A percentile compares a stretch with the other conserved stretches of the same genome.
Evolutionary conservation across 2,797 vertebrate genomes (phyloP).

Genomic region (Pampus argenteus): DNA sequence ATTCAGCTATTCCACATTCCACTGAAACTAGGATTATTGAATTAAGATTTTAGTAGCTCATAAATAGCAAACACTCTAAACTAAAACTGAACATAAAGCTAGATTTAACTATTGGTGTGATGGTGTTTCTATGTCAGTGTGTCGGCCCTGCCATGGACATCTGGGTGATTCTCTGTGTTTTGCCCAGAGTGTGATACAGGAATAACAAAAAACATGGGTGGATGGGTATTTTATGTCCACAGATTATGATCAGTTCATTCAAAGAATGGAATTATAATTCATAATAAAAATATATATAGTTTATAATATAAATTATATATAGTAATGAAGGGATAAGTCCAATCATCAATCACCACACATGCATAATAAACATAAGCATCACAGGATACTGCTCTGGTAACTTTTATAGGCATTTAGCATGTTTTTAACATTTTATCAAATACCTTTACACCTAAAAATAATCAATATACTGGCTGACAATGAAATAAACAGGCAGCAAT

Average conservation of each 20-base stretch:
- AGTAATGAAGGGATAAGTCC: no score
- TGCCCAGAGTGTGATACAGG: not conserved
- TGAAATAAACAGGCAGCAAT: not conserved
- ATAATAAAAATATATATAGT: no score
- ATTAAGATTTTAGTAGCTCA: not conserved
- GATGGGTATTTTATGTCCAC: not conserved
- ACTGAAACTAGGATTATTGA: not conserved
- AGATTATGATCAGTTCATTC: not conserved
- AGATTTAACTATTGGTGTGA: not conserved
- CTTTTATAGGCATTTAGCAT: not conserved
- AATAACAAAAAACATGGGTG: not conserved
- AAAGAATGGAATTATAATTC: not conserved
- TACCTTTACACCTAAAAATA: not conserved
- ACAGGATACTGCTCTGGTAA: not conserved
- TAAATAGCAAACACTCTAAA: not conserved
- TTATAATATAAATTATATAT: no score
- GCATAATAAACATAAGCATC: no score
- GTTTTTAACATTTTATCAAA: not conserved
- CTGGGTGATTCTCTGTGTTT: not conserved
- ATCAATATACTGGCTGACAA: not conserved
- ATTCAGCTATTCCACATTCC: not conserved
- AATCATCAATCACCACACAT: no score
- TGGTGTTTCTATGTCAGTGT: not conserved
- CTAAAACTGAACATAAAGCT: not conserved
- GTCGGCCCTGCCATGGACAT: not conserved